phyloP scores from a whole-genome alignment of 2,888 invertebrate species.

The Campoplex capitator region DNA sequence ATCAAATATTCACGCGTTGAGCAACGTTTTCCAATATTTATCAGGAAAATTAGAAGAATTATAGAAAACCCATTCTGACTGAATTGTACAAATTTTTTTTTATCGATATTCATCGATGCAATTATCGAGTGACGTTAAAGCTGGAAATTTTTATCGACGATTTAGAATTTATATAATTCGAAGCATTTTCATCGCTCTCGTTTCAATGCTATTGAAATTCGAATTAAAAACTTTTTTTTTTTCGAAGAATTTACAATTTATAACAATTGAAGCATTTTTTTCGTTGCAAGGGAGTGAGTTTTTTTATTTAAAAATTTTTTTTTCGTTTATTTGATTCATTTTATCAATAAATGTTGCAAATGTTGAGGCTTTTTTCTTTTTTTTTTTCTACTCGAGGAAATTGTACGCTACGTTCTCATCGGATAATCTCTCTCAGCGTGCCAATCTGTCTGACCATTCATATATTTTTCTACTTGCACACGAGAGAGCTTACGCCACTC shows the following conservation, averaged over 20 bases:
- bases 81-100: not conserved
- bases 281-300: not conserved
- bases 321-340: not conserved
- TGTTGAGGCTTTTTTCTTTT: not conserved
- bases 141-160: no score
- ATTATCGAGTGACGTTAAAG: no score
- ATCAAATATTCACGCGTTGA: not conserved
- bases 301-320: no score
- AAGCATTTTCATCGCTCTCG: not conserved
- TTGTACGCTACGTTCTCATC: constrained; percentile 27
- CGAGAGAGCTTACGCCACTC: not conserved
- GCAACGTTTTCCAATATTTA: not conserved
- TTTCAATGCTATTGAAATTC: no score
- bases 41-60: not conserved
- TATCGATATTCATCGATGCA: no score
- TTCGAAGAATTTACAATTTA: no score
- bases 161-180: no score
- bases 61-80: not conserved
- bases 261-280: not conserved
- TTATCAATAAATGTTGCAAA: not conserved
- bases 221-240: no score
- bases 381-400: not conserved
- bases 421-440: constrained; percentile 18
- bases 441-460: constrained; percentile 46
- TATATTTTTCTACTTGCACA: constrained; percentile 50